Base-by-base conservation (phyloP, 2,888 invertebrate species). In the Mechanitis mazaeus region DNA sequence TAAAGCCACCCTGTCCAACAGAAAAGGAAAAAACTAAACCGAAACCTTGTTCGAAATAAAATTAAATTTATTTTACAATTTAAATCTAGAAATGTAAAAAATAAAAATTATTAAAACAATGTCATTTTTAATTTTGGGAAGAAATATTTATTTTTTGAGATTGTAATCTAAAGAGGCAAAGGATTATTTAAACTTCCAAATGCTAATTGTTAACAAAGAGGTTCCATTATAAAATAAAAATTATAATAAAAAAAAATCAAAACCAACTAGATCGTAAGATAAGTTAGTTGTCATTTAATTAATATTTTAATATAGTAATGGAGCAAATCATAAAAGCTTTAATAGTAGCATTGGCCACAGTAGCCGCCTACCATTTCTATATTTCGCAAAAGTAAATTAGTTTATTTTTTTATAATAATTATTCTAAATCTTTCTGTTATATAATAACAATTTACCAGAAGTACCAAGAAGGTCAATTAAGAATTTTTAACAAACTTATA, bases 321-420 rank as follows among this genome's bases (percentile, higher is more conserved):
- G 68, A 70, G 69, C 75, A 75, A 64, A 65, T 73, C 45, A 58
- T 72, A 28, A 80, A 78, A 68, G 71, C 75, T 53, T 59, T 76
- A 9, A 58, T 75, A 11, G 71, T 79, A 56, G 72, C 76, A n/a
- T 71, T 78, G 3, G 66, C 72, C 3, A 74, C 79, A 33, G 75
- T 78, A 1, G 74, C 74, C 42, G 73, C 72, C 31, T 80, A 81
- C 58, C 75, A 79, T 71, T 75, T 70, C 60, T 75, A 75, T 56
- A 61, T 71, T 31, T 50, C n/a, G 71, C 65, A n/a, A 65, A 71
- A 47, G 66, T 66, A 58, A 70, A 64, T 42, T 57, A 45, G 50
- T 45, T 45, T 28, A 56, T 35, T 56, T 20, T 20, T 50, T 28
- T 55, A 9, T 54, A n/a, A 54, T 56, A 59, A 57, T 9, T n/a